Evolutionary conservation across 2,888 invertebrate genomes (phyloP).

Genomic region (Orgyia antiqua): DNA sequence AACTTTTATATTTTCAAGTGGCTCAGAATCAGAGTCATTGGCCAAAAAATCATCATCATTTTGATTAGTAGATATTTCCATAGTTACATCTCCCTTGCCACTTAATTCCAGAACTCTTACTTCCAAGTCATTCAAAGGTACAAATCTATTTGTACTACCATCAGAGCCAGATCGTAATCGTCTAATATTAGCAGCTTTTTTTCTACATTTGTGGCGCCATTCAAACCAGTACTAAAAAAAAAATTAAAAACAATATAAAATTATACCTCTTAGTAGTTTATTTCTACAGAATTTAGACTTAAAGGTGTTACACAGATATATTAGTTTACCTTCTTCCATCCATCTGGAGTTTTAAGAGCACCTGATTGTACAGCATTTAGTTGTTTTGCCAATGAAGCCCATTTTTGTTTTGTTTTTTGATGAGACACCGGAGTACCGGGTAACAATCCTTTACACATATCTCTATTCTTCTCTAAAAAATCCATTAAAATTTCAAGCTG

Average conservation of each 20-base stretch:
- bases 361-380: conserved; percentile 55
- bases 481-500: conserved; percentile 58
- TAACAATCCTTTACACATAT: conserved; percentile 49
- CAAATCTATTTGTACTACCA: conserved; percentile 40
- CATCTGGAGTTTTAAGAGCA: conserved; percentile 52
- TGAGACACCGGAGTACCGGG: conserved; percentile 45
- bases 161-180: conserved; percentile 38
- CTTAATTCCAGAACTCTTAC: conserved; percentile 53
- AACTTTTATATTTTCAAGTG: conserved; percentile 37
- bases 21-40: conserved; percentile 55
- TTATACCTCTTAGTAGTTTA: not conserved
- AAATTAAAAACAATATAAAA: not conserved
- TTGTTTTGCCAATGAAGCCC: conserved; percentile 53
- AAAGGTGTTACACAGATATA: not conserved
- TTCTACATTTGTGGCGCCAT: conserved; percentile 64
- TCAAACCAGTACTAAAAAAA: conserved; percentile 62
- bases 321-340: conserved; percentile 57
- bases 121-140: conserved; percentile 59
- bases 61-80: conserved; percentile 35
- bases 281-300: not conserved
- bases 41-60: conserved; percentile 36
- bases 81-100: conserved; percentile 36
- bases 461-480: conserved; percentile 55
- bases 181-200: conserved; percentile 52
- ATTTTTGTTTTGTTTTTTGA: conserved; percentile 46